Evolutionary conservation across 2,797 vertebrate genomes (phyloP).

Genomic region (Morus bassanus): DNA sequence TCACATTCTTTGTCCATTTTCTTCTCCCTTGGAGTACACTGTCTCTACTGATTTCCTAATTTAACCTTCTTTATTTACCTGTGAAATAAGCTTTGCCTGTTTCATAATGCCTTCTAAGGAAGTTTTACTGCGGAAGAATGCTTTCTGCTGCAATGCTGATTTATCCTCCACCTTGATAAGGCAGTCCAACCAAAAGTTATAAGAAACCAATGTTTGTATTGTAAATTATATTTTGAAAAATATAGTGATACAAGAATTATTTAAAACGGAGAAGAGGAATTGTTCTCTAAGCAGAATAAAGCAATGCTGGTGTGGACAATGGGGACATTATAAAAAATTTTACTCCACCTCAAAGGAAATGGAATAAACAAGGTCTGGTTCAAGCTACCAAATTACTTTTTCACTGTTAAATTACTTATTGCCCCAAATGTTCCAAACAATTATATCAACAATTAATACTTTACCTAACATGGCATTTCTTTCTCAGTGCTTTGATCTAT

Average conservation of each 20-base stretch:
- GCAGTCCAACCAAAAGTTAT: not conserved
- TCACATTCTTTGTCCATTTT: not conserved
- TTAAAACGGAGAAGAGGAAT: not conserved
- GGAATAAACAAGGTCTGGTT: not conserved
- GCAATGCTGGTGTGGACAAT: not conserved
- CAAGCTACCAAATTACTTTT: not conserved
- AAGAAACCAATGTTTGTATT: not conserved
- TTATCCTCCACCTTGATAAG: not conserved
- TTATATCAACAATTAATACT: not conserved
- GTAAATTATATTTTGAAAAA: not conserved
- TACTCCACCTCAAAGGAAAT: not conserved
- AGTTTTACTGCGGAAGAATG: not conserved
- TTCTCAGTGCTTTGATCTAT: not conserved
- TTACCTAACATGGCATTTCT: not conserved
- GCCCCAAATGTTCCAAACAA: not conserved
- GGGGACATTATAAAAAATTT: not conserved
- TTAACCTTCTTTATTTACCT: not conserved
- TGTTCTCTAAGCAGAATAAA: not conserved
- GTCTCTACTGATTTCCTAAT: not conserved
- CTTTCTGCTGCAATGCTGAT: not conserved
- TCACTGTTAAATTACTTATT: not conserved
- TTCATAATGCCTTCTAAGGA: not conserved
- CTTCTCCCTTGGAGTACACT: not conserved
- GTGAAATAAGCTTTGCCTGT: not conserved
- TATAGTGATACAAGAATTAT: not conserved